phyloP scores from a whole-genome alignment of 2,113 vertebrate genomes.

The Epinephelus cyanopodus region DNA sequence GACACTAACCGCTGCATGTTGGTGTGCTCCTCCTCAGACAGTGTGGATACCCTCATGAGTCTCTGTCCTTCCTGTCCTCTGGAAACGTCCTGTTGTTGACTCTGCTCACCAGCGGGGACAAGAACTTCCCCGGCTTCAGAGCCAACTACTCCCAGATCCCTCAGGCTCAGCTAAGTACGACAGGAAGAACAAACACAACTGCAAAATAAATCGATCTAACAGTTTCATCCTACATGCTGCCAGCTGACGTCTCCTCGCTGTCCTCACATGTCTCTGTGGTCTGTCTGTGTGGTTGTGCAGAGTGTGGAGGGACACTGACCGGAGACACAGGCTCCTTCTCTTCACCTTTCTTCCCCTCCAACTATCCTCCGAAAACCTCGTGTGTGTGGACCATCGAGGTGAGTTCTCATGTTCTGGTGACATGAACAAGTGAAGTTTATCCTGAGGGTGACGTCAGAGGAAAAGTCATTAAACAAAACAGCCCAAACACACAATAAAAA shows the following conservation, averaged over 20 bases:
- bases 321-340: conserved; percentile 84
- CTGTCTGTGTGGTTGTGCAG: conserved; percentile 72
- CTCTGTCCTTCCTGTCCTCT: conserved; percentile 92
- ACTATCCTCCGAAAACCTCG: conserved; percentile 87
- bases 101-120: conserved; percentile 86
- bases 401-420: conserved; percentile 1
- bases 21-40: conserved; percentile 80
- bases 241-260: too few species aligned
- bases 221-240: too few species aligned
- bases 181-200: background rate
- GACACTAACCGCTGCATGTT: background rate
- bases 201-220: too few species aligned
- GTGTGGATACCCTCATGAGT: conserved; percentile 89
- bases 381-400: conserved; percentile 93
- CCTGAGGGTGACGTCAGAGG: too few species aligned
- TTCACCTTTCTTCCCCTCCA: conserved; percentile 90
- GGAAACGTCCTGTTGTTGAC: conserved; percentile 92
- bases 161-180: conserved; percentile 65
- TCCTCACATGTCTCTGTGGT: too few species aligned
- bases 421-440: too few species aligned
- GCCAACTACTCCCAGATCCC: conserved; percentile 91
- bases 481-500: too few species aligned
- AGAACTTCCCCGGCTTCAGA: conserved; percentile 91
- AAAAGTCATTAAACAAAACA: too few species aligned
- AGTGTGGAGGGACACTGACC: conserved; percentile 86